Evolutionary conservation across 2,888 invertebrate species (phyloP), one percentile per base, ranked within the genome.

Genomic region (Hyposoter didymator): DNA sequence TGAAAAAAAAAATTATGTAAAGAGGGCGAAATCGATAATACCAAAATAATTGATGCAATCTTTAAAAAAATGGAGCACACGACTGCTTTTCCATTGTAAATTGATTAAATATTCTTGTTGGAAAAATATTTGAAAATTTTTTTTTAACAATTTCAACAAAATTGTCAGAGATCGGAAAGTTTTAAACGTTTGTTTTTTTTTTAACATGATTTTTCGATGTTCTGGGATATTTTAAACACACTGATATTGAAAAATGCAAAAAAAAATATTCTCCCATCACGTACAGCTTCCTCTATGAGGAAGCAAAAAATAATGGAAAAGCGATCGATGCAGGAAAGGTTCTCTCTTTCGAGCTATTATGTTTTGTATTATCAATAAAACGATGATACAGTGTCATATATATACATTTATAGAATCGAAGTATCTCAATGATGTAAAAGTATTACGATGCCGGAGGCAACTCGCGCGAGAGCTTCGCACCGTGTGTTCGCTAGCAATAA

Each of bases 341-440:
- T 39, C 67, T 28, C 73, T 55, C 55, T 52, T 12, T 14, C 73
- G 52, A 47, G 72, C 55, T 59, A 69, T 72, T 78, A 74, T 74
- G 55, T 67, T 79, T 43, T 49, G 62, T 81, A 79, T 82, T 86
- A 84, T 86, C 88, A 87, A 87, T 84, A 85, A 87, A 88, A 84
- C 84, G 84, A 78, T 84, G 69, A 67, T 66, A 76, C 64, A 55
- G n/a, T 72, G 43, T 8, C 39, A 64, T 73, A 73, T 67, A 72
- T 75, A 66, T 52, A 52, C 62, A 22, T 62, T 49, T 59, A 78
- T 82, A 83, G 78, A 59, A 64, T 80, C 78, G 67, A 39, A 83
- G 76, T 49, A 59, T 84, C 78, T 69, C 49, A 35, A 76, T 35
- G 73, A 72, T 59, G 78, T 49, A 74, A 78, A 79, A 73, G 83